phyloP scores from a whole-genome alignment of 1,140 invertebrate genomes.

The Drosophila nikananu region DNA sequence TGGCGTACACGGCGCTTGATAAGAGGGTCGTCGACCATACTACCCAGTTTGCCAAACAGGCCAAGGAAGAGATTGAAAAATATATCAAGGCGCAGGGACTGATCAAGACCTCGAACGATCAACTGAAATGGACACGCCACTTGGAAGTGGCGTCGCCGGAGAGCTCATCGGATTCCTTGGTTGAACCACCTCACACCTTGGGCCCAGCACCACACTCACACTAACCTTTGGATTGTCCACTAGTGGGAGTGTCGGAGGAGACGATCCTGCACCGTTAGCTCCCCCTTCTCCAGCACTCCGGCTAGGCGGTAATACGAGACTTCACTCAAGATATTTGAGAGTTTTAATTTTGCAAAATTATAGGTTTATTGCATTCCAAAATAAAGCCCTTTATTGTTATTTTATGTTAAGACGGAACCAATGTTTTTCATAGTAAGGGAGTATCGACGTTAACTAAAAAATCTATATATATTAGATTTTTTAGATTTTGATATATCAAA shows the following conservation, averaged over 20 bases:
- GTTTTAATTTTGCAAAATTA: conserved; percentile 10
- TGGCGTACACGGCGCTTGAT: neutral
- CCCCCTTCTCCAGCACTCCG: neutral
- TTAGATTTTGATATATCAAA: neutral
- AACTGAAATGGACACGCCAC: neutral
- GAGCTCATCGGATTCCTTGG: neutral
- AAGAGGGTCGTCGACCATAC: neutral
- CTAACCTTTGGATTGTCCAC: neutral
- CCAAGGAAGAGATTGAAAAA: conserved; percentile 26
- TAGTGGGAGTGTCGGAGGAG: conserved; percentile 5
- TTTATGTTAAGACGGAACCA: no score
- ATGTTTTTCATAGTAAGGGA: no score
- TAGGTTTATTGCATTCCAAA: neutral
- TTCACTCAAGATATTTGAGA: neutral
- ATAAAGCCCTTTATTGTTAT: neutral
- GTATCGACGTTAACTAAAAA: neutral
- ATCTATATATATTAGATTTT: neutral
- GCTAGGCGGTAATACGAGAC: neutral
- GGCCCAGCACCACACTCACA: no score
- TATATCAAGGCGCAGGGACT: conserved; percentile 43
- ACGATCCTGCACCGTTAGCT: no score
- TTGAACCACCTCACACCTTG: neutral
- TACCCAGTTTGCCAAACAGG: conserved; percentile 1
- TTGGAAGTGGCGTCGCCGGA: neutral
- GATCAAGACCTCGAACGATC: conserved; percentile 28